These are phyloP conservation scores for Prionace glauca DNA, from an alignment of 2,797 vertebrate species.

Conservation along the genomic window DNA sequence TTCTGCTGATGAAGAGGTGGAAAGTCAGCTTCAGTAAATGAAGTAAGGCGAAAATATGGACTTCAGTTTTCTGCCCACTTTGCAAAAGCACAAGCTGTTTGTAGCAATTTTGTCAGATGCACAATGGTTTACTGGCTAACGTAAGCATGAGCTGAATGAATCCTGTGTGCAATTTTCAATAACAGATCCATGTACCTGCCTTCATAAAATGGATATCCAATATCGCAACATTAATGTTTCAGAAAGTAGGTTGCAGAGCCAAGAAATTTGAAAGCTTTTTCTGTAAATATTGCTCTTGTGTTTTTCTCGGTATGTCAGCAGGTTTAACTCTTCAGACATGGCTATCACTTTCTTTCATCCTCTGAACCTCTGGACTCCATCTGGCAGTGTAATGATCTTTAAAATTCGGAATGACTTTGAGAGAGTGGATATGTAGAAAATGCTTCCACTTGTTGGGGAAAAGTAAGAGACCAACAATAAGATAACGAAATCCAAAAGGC, in stretches of 20 bases:
- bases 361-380: too few species aligned
- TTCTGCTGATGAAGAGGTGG: neutral
- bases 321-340: neutral
- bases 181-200: neutral
- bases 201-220: neutral
- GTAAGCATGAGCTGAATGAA: neutral
- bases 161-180: neutral
- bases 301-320: neutral
- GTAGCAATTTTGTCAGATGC: neutral
- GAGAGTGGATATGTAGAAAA: too few species aligned
- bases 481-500: too few species aligned
- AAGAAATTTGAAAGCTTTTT: neutral
- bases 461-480: too few species aligned
- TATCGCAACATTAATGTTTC: neutral
- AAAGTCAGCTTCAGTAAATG: neutral
- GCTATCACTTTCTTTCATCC: too few species aligned
- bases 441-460: too few species aligned
- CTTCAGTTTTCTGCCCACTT: neutral
- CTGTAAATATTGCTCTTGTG: neutral
- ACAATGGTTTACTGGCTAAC: neutral
- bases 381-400: too few species aligned
- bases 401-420: too few species aligned
- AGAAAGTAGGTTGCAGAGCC: neutral
- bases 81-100: neutral
- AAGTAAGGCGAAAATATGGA: neutral